These are phyloP conservation scores for Cheilosia vulpina DNA, from an alignment of 2,888 invertebrate species.

Conservation along the genomic window DNA sequence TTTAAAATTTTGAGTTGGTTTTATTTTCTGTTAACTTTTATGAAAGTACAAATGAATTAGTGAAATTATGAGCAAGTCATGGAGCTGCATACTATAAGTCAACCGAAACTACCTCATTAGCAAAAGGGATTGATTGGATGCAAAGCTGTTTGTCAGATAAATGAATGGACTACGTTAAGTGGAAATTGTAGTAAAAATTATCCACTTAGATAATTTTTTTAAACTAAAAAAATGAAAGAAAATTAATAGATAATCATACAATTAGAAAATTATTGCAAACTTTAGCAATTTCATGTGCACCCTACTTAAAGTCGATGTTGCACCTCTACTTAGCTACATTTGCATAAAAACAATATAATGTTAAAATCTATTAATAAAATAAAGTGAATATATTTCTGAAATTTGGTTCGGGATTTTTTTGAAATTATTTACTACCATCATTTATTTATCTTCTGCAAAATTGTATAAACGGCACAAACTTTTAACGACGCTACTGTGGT, in stretches of 20 bases:
- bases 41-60: conserved; percentile 55
- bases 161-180: conserved; percentile 2
- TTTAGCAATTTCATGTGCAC: conserved; percentile 57
- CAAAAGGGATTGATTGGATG: conserved; percentile 70
- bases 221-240: neutral
- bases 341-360: conserved; percentile 44
- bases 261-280: conserved; percentile 30
- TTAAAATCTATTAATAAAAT: conserved; percentile 36
- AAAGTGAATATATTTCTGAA: conserved; percentile 41
- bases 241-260: conserved; percentile 50
- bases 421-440: too few species aligned
- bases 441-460: too few species aligned
- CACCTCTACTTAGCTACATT: conserved; percentile 47
- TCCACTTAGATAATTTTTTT: conserved; percentile 51
- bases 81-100: conserved; percentile 77
- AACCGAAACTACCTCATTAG: conserved; percentile 83
- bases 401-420: neutral
- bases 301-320: conserved; percentile 51
- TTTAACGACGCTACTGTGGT: too few species aligned
- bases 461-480: too few species aligned
- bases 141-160: conserved; percentile 18
- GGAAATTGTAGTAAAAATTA: conserved; percentile 39
- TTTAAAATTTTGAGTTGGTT: conserved; percentile 76
- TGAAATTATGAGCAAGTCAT: conserved; percentile 49
- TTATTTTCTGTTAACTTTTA: conserved; percentile 76